Conservation (phyloP, 2,113 vertebrate genomes). For the Macrotis lagotis region DNA sequence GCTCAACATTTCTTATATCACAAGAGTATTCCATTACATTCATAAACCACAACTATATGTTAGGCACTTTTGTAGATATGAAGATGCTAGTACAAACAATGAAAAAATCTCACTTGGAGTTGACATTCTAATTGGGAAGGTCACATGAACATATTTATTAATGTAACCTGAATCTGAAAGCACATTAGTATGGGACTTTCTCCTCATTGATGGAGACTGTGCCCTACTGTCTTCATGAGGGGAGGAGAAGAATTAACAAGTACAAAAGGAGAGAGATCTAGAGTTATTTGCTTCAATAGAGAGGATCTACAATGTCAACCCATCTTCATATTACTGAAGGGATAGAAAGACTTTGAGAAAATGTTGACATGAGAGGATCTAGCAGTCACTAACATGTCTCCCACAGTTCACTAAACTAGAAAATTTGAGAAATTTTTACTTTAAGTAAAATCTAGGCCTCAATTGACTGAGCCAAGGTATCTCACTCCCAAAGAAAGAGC, state of each 20-base stretch:
- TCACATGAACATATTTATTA: background rate
- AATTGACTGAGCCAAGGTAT: background rate
- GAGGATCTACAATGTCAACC: background rate
- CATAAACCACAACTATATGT: too few relatives aligned
- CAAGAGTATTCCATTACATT: too few relatives aligned
- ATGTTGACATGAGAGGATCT: background rate
- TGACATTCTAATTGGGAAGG: background rate
- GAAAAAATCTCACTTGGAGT: background rate
- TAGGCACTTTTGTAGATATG: background rate
- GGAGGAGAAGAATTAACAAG: background rate
- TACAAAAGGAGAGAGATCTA: background rate
- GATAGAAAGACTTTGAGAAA: background rate
- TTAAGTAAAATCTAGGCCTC: background rate
- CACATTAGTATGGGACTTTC: background rate
- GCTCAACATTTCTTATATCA: too few relatives aligned
- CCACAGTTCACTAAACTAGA: background rate
- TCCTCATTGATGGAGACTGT: background rate
- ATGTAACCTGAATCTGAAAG: background rate
- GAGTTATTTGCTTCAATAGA: background rate
- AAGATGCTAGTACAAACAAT: background rate
- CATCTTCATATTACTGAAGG: background rate
- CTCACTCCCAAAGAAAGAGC: background rate
- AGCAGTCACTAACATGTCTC: background rate
- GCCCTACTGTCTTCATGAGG: background rate
- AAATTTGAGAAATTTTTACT: background rate